Percentiles rank a stretch among this genome's conserved stretches.
These are phyloP conservation scores for Cryptotis parvus DNA, from an alignment of 2,113 vertebrate species.

Conservation along the genomic window DNA sequence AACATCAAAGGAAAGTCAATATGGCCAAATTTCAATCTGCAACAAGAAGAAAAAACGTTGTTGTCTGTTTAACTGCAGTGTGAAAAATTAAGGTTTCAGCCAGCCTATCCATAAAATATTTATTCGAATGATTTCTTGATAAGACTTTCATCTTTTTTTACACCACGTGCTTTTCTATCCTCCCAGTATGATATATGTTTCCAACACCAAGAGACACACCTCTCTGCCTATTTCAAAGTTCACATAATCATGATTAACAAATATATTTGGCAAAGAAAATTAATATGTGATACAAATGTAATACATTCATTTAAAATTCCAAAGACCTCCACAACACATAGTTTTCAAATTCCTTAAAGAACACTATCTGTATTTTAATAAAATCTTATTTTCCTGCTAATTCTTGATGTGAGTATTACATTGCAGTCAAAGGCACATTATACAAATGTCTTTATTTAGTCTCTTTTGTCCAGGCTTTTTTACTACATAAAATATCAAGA, in stretches of 20 bases:
- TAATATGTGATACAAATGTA: conserved; percentile 76
- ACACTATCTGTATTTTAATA: conserved; percentile 82
- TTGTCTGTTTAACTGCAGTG: not conserved
- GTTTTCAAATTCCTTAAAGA: conserved; percentile 82
- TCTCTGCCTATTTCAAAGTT: conserved; percentile 40
- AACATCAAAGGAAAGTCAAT: not conserved
- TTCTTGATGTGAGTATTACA: conserved; percentile 85
- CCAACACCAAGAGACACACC: not conserved
- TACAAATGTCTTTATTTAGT: conserved; percentile 85
- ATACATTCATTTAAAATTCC: conserved; percentile 74
- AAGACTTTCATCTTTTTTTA: not conserved
- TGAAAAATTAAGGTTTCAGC: conserved; percentile 12
- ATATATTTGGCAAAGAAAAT: conserved; percentile 74
- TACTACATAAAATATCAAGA: conserved; percentile 89
- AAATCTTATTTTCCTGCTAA: conserved; percentile 85
- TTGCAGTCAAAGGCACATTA: conserved; percentile 79
- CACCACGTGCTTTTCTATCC: not conserved
- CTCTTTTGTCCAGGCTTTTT: conserved; percentile 85
- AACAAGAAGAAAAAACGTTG: not conserved
- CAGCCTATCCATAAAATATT: not conserved
- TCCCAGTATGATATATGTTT: not conserved
- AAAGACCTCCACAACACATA: conserved; percentile 78
- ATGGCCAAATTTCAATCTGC: not conserved
- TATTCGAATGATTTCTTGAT: conserved; percentile 20
- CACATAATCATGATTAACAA: conserved; percentile 65